Base-by-base conservation (phyloP, 2,113 vertebrate genomes). In the Tachysurus vachellii region DNA sequence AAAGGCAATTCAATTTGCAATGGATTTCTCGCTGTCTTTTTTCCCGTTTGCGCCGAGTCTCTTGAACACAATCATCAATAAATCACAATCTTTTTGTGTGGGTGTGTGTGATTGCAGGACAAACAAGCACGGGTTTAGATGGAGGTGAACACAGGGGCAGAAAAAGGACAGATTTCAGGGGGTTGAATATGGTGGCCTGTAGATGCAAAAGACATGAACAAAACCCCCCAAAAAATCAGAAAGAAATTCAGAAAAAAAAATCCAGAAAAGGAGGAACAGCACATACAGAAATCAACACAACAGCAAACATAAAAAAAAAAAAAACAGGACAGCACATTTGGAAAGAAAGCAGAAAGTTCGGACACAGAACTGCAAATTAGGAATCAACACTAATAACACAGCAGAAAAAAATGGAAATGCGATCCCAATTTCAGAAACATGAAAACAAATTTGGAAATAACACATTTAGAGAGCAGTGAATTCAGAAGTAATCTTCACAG, bases 1-100 rank as follows among this genome's bases (percentile, higher is more conserved):
- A 97, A 96, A 99, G 96, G 95, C 96, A 97, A 97, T 98, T 98
- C 96, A 97, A 99, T 99, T 98, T 97, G 95, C 95, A 96, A 95
- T 95, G 96, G 96, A 97, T 97, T 98, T 98, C 95, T 94, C 94
- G 95, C 93, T 82, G 89, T 92, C 89, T 91, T 85, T 86, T 88
- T 90, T 91, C 88, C 87, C 88, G 89, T 89, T 86, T 66, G 62
- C 87, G 71, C 64, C 76, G 68, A 87, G 93, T 95, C 89, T 82
- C 89, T 83, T 91, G 94, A 91, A 91, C 94, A 94, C 94, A 95
- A 96, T 96, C 95, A 96, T 96, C 96, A 97, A 99, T 99, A 99
- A 97, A 99, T 99, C 97, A 98, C 96, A 97, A 97, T 97, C 95
- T 95, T 97, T 97, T 93, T 86, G 64, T 89, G 66, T 56, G 57